Conservation (phyloP, 35 echinoderm and acorn worm species). For the Heliocidaris tuberculata region DNA sequence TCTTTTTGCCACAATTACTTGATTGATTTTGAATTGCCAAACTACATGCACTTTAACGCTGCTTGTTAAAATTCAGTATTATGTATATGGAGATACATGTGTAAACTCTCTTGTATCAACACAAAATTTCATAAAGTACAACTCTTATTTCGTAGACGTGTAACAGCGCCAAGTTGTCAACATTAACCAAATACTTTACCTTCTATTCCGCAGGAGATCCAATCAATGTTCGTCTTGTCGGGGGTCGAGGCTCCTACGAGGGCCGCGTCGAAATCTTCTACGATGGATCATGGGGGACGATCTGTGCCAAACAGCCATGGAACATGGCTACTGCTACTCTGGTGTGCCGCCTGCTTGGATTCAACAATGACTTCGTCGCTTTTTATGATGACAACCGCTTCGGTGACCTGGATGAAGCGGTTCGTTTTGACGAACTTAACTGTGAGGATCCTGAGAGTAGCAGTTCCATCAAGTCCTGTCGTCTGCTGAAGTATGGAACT, state of each 20-base stretch:
- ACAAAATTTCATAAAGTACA: too few species aligned
- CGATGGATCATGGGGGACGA: neutral
- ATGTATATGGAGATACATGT: too few species aligned
- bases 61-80: too few species aligned
- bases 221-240: neutral
- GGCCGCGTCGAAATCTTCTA: constrained; percentile 1
- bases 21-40: too few species aligned
- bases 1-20: too few species aligned
- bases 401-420: neutral
- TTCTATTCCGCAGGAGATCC: neutral
- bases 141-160: too few species aligned
- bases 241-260: neutral
- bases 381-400: neutral
- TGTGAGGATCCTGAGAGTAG: neutral
- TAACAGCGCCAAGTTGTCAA: neutral
- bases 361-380: neutral
- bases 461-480: neutral
- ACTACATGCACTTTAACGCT: too few species aligned
- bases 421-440: neutral
- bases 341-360: neutral
- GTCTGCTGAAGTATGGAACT: neutral
- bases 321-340: neutral
- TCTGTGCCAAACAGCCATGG: neutral
- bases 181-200: neutral
- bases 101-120: too few species aligned